These are phyloP conservation scores for Pandemis heparana DNA, from an alignment of 2,888 invertebrate genomes.

Conservation along the genomic window DNA sequence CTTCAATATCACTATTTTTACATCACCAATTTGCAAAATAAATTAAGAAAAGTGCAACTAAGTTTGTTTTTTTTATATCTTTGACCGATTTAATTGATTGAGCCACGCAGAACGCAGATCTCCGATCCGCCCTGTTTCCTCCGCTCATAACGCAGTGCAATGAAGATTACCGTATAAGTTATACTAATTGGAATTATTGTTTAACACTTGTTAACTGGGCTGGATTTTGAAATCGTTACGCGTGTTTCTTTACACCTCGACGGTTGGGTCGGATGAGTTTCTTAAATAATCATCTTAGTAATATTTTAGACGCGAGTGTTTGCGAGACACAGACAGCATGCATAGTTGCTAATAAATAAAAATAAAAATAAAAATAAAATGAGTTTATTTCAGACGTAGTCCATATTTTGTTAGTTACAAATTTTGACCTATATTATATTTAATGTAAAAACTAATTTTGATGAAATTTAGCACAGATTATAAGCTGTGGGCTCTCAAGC, in stretches of 20 bases:
- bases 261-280: neutral
- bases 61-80: neutral
- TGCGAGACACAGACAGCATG: too few species aligned
- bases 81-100: neutral
- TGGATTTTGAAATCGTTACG: constrained; percentile 3
- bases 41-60: neutral
- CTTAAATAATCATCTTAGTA: too few species aligned
- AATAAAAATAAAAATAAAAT: too few species aligned
- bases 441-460: too few species aligned
- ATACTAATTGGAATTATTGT: constrained; percentile 12
- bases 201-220: neutral
- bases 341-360: too few species aligned
- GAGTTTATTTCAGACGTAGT: too few species aligned
- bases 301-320: too few species aligned
- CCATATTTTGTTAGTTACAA: too few species aligned
- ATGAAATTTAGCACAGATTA: too few species aligned
- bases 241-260: neutral
- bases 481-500: too few species aligned
- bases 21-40: neutral
- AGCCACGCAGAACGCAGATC: neutral
- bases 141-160: neutral
- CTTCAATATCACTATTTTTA: too few species aligned
- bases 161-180: neutral
- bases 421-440: too few species aligned
- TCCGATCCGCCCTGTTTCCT: constrained; percentile 3